Evolutionary conservation across 92 coral and sea anemone species (phyloP).

Genomic region (Epizoanthus ramosus): DNA sequence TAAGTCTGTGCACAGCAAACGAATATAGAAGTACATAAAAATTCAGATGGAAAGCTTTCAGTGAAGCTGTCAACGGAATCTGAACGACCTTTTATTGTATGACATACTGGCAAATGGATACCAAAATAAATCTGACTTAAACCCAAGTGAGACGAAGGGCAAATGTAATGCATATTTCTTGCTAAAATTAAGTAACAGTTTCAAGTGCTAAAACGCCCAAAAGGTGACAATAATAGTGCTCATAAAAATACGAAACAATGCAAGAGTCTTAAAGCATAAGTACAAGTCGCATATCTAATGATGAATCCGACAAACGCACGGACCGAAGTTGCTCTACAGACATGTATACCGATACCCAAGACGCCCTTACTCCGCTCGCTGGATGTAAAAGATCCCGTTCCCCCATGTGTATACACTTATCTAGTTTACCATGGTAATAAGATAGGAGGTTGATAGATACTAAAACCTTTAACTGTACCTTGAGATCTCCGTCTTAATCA

Average conservation of each 20-base stretch:
- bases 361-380: background rate
- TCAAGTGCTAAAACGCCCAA: background rate
- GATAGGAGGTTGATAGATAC: constrained; percentile 11
- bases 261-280: too few relatives aligned
- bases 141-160: too few relatives aligned
- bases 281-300: too few relatives aligned
- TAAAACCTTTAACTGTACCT: constrained; percentile 37
- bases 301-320: too few relatives aligned
- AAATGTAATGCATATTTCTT: background rate
- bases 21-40: background rate
- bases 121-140: background rate
- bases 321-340: too few relatives aligned
- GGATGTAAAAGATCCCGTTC: background rate
- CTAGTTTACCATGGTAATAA: background rate
- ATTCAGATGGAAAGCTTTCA: background rate
- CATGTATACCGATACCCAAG: background rate
- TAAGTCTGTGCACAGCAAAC: background rate
- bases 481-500: constrained; percentile 77
- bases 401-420: background rate
- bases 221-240: too few relatives aligned
- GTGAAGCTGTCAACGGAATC: background rate
- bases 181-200: constrained; percentile 9
- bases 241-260: too few relatives aligned
- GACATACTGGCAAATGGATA: background rate
- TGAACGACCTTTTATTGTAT: background rate